Evolutionary conservation across 1,140 invertebrate species (phyloP), one percentile per base, ranked within the genome.

Genomic region (Drosophila kikkawai): DNA sequence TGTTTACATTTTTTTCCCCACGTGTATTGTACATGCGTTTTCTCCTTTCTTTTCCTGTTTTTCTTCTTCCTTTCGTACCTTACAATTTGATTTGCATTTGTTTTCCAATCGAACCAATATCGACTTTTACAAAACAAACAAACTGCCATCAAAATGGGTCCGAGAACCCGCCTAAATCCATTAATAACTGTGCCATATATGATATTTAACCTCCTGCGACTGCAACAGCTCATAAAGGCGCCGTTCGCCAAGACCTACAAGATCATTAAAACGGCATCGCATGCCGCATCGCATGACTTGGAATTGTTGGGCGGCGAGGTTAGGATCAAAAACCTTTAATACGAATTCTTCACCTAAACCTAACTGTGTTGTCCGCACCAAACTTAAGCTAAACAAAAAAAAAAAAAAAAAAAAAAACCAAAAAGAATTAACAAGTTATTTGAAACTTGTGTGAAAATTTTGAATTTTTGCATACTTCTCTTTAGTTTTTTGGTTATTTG

Each of bases 221-320:
- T 74, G 66, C 79, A 69, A 83, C 95, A 98, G 97, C 96, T 97
- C 94, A 96, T 98, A 95, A 98, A 98, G 96, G 97, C 97, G 93
- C 97, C 97, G 90, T 98, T 98, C 94, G 96, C 97, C 95, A 98
- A 98, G 95, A 96, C 98, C 95, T 98, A 97, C 96, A 97, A 95
- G 94, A 97, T 98, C 94, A 96, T 98, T 95, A 97, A 97, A 96
- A 98, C 96, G 91, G 91, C 91, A 66, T 92, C 91, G 77, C 91
- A 92, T 94, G 97, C 96, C 90, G 95, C 96, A 94, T 96, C 96
- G 82, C 95, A 96, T 93, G 96, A 97, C 94, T 96, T 95, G 91
- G 95, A 95, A 93, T 56, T 93, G 82, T 92, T 92, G 91, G 91
- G 91, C 82, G 91, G 91, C 91, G 94, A 94, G 94, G 94, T 93